phyloP scores from a whole-genome alignment of 2,888 invertebrate species.

The Phengaris alcon region DNA sequence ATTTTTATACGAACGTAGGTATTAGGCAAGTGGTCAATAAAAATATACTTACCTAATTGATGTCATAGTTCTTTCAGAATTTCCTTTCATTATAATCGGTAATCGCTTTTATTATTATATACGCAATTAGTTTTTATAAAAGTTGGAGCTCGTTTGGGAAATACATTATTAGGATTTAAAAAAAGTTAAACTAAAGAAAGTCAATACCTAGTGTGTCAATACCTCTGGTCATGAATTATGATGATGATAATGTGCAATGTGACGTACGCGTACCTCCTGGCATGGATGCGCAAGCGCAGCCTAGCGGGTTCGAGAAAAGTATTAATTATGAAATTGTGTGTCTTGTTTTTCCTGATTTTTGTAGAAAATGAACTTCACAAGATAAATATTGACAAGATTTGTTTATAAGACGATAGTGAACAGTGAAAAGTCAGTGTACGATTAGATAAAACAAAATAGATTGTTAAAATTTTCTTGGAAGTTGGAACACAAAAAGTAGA shows the following conservation, averaged over 20 bases:
- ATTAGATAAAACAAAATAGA: not conserved
- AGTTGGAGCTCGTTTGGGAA: too few relatives aligned
- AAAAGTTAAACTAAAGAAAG: too few relatives aligned
- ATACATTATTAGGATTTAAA: too few relatives aligned
- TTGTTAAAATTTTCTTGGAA: not conserved
- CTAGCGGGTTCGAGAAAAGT: too few relatives aligned
- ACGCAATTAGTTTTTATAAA: not conserved
- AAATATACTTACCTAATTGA: not conserved
- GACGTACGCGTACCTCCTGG: too few relatives aligned
- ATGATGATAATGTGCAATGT: too few relatives aligned
- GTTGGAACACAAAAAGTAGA: not conserved
- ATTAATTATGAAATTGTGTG: not conserved
- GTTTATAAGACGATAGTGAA: not conserved
- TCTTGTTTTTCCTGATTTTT: not conserved
- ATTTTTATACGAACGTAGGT: not conserved
- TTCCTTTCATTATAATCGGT: not conserved
- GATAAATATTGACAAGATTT: not conserved
- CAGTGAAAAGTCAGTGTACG: not conserved
- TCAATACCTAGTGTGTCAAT: too few relatives aligned
- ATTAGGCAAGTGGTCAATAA: not conserved
- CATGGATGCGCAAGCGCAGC: too few relatives aligned
- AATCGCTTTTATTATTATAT: too few relatives aligned
- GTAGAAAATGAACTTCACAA: not conserved
- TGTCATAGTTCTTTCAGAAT: constrained; percentile 7
- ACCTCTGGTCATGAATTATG: too few relatives aligned